These are phyloP conservation scores for Drosophila insularis DNA, from an alignment of 1,140 invertebrate species.

Conservation along the genomic window DNA sequence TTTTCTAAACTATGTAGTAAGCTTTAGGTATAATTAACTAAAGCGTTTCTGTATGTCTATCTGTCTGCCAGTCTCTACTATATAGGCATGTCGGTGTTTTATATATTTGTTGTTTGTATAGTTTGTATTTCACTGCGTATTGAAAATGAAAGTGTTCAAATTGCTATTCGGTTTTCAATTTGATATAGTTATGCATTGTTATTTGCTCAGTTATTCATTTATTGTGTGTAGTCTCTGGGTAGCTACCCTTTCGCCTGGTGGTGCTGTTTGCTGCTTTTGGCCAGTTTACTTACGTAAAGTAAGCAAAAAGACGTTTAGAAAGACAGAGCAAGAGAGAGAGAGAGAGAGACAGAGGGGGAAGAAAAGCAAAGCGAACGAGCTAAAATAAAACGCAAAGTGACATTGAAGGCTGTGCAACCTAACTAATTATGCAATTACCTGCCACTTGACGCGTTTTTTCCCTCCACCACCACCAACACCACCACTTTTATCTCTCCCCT, in stretches of 20 bases:
- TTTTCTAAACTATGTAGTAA: slow-evolving; percentile 24
- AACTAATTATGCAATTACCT: slow-evolving; percentile 70
- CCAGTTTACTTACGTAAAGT: slow-evolving; percentile 50
- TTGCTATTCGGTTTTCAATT: slow-evolving; percentile 58
- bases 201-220: slow-evolving; percentile 24
- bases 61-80: not conserved
- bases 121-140: slow-evolving; percentile 38
- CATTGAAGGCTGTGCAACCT: slow-evolving; percentile 57
- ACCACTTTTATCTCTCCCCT: not conserved
- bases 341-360: not conserved
- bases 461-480: not conserved
- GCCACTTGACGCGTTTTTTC: slow-evolving; percentile 1
- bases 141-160: slow-evolving; percentile 61
- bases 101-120: not conserved
- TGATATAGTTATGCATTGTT: slow-evolving; percentile 67
- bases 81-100: not conserved
- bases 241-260: slow-evolving; percentile 33
- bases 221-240: slow-evolving; percentile 19
- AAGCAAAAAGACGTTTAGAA: slow-evolving; percentile 29
- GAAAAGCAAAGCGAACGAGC: not conserved
- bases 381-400: slow-evolving; percentile 42
- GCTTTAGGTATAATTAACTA: not conserved
- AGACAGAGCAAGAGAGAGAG: not conserved
- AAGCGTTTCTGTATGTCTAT: not conserved
- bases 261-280: slow-evolving; percentile 2